Percentiles rank a stretch among this genome's conserved stretches.
These are phyloP conservation scores for Pseudomyrmex dendroicus DNA, from an alignment of 1,140 invertebrate genomes.

Conservation along the genomic window DNA sequence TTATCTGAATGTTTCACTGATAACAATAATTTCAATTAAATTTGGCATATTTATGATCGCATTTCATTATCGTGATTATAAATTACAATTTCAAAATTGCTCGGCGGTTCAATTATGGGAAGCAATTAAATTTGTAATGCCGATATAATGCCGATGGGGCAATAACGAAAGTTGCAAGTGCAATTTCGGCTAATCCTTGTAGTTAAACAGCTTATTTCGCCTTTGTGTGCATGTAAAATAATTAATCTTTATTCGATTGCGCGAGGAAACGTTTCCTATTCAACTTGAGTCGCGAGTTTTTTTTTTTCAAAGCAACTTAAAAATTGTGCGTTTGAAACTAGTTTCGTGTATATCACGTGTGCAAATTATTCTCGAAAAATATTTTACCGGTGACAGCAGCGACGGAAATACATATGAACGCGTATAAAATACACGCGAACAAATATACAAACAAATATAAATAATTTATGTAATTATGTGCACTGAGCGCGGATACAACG, in stretches of 20 bases:
- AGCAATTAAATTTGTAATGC: slow-evolving; percentile 49
- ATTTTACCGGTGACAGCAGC: background rate
- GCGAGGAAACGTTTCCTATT: slow-evolving; percentile 9
- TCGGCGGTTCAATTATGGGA: slow-evolving; percentile 28
- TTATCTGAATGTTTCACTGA: slow-evolving; percentile 5
- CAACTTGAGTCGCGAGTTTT: background rate
- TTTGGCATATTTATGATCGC: background rate
- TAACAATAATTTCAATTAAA: slow-evolving; percentile 24
- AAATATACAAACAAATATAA: background rate
- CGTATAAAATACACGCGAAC: too few relatives aligned
- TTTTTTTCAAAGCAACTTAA: background rate
- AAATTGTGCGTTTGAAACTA: slow-evolving; percentile 6
- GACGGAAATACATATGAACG: background rate
- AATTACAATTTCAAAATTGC: slow-evolving; percentile 18
- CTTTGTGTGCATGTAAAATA: slow-evolving; percentile 15
- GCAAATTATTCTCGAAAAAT: background rate
- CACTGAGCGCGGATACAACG: background rate
- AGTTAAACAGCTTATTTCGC: slow-evolving; percentile 46
- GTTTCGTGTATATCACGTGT: background rate
- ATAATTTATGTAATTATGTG: background rate
- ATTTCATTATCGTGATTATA: slow-evolving; percentile 31
- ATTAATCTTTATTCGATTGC: slow-evolving; percentile 26
- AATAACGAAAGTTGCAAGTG: slow-evolving; percentile 22
- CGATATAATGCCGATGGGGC: background rate
- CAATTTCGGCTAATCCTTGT: slow-evolving; percentile 42